Conservation (phyloP, 1,140 invertebrate species). For the Olivierus martensii region DNA sequence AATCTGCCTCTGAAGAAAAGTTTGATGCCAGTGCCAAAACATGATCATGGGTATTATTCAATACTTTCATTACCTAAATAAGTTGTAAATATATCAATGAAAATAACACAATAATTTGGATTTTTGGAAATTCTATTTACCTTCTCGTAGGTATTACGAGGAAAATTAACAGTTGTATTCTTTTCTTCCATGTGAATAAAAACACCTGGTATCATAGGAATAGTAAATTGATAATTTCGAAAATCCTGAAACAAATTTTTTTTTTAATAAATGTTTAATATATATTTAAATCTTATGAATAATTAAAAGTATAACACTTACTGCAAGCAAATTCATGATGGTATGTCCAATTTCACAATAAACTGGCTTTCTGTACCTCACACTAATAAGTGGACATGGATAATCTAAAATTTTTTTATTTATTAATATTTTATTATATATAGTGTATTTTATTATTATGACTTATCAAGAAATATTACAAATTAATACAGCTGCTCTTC, state of each 20-base stretch:
- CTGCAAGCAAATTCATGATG: slow-evolving; percentile 72
- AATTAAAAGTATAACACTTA: slow-evolving; percentile 26
- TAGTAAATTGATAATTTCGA: slow-evolving; percentile 67
- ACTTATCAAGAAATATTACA: too few species aligned
- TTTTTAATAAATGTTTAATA: not conserved
- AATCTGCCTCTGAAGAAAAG: slow-evolving; percentile 64
- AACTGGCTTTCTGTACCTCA: slow-evolving; percentile 59
- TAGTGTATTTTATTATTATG: too few species aligned
- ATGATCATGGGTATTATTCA: slow-evolving; percentile 65
- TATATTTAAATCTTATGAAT: too few species aligned
- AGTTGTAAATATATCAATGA: slow-evolving; percentile 1
- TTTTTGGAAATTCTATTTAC: slow-evolving; percentile 29
- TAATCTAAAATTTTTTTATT: slow-evolving; percentile 45
- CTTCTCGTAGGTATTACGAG: slow-evolving; percentile 65
- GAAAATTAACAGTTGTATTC: slow-evolving; percentile 61
- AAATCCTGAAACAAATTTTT: slow-evolving; percentile 46
- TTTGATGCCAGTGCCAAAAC: slow-evolving; percentile 69
- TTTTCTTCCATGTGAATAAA: slow-evolving; percentile 73
- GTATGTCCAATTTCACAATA: slow-evolving; percentile 81
- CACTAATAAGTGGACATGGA: slow-evolving; percentile 70
- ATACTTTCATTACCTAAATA: slow-evolving; percentile 51
- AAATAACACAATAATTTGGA: too few species aligned
- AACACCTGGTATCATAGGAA: slow-evolving; percentile 60
- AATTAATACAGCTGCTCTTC: too few species aligned
- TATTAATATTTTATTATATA: too few species aligned